A percentile compares a stretch with the other conserved stretches of the same genome.
Evolutionary conservation across 2,113 vertebrate genomes (phyloP).

Genomic region (Stegostoma tigrinum): DNA sequence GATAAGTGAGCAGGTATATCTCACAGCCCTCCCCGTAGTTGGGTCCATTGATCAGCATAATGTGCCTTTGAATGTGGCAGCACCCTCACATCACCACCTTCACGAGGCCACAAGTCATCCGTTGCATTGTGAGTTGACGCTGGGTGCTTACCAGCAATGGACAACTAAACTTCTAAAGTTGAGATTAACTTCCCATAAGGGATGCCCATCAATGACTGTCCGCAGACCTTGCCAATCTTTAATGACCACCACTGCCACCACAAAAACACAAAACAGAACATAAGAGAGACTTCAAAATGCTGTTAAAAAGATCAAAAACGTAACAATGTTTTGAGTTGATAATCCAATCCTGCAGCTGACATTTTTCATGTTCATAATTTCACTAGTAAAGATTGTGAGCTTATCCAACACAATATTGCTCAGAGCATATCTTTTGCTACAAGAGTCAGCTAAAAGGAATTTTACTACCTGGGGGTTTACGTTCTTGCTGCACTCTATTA

Average conservation of each 20-base stretch:
- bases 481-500: background rate
- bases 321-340: background rate
- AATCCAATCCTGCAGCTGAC: background rate
- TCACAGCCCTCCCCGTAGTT: background rate
- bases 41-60: background rate
- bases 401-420: background rate
- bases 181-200: no score
- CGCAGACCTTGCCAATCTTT: no score
- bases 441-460: slow-evolving; percentile 10
- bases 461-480: background rate
- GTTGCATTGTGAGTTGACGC: no score
- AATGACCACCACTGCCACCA: background rate
- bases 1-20: background rate
- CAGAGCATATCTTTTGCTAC: background rate
- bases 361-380: background rate
- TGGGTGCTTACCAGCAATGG: no score
- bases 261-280: background rate
- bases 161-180: no score
- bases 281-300: background rate
- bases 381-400: background rate
- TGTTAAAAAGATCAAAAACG: background rate
- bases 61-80: no score
- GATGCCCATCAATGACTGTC: no score
- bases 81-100: no score
- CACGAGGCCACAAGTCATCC: no score